Conservation (phyloP, 2,888 invertebrate genomes). For the Meteorus colon region DNA sequence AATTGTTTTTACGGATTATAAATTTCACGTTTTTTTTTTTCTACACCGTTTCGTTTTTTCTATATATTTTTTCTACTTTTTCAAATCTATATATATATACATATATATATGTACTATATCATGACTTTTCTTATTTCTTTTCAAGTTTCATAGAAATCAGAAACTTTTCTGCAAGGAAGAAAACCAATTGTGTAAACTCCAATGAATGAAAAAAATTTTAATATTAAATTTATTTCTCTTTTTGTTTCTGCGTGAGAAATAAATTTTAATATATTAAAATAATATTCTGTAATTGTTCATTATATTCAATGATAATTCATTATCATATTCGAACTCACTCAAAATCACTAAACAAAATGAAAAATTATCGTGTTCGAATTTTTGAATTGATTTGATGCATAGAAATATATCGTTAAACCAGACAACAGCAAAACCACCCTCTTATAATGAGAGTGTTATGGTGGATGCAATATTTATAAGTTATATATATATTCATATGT, state of each 20-base stretch:
- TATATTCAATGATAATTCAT: too few species aligned
- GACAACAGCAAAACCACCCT: slow-evolving; percentile 34
- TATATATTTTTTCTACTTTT: slow-evolving; percentile 14
- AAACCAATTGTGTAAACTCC: neutral
- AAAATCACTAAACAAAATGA: too few species aligned
- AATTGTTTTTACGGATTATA: slow-evolving; percentile 73
- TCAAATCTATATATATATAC: too few species aligned
- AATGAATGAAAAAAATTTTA: slow-evolving; percentile 4
- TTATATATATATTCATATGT: slow-evolving; percentile 33
- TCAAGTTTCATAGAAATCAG: neutral
- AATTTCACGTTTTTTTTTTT: slow-evolving; percentile 61
- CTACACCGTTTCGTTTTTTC: slow-evolving; percentile 24
- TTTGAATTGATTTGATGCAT: slow-evolving; percentile 21
- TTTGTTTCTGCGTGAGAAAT: too few species aligned
- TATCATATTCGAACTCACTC: too few species aligned
- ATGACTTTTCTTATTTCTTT: slow-evolving; percentile 22
- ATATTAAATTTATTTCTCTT: too few species aligned
- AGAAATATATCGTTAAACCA: slow-evolving; percentile 53
- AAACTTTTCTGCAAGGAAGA: slow-evolving; percentile 21
- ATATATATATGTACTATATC: slow-evolving; percentile 25
- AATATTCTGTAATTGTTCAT: too few species aligned
- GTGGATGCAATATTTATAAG: slow-evolving; percentile 27
- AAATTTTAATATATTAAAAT: too few species aligned
- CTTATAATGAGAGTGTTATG: slow-evolving; percentile 26
- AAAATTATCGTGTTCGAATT: neutral